Evolutionary conservation across 1,140 invertebrate species (phyloP).

Genomic region (Diploscapter pachys): DNA sequence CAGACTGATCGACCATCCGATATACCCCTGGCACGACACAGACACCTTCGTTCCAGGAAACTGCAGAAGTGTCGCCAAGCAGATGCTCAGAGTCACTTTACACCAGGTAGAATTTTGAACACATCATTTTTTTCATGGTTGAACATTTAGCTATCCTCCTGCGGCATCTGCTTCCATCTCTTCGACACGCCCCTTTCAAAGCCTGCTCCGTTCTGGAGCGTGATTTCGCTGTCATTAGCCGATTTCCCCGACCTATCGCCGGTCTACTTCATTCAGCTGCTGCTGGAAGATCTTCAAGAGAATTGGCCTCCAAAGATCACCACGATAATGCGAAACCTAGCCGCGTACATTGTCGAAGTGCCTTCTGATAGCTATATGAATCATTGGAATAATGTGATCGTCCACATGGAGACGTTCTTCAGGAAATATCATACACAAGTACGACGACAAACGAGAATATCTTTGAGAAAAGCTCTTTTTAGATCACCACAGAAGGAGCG

Average conservation of each 20-base stretch:
- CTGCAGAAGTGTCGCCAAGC: conserved; percentile 85
- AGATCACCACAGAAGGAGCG: conserved; percentile 61
- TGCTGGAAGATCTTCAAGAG: conserved; percentile 70
- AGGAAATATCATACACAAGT: conserved; percentile 62
- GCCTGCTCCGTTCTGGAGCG: conserved; percentile 75
- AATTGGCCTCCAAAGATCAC: conserved; percentile 45
- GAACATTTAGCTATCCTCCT: conserved; percentile 50
- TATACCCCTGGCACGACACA: conserved; percentile 74
- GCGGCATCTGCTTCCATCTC: conserved; percentile 87
- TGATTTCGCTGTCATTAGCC: conserved; percentile 82
- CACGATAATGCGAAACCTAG: conserved; percentile 78
- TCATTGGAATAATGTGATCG: conserved; percentile 74
- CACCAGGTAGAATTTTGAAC: conserved; percentile 87
- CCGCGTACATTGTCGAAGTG: conserved; percentile 85
- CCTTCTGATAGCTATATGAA: conserved; percentile 64
- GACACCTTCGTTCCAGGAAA: conserved; percentile 78
- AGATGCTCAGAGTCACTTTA: conserved; percentile 90
- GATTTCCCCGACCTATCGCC: conserved; percentile 96
- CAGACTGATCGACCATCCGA: conserved; percentile 61
- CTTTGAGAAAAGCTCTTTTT: conserved; percentile 61
- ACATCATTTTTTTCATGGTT: conserved; percentile 61
- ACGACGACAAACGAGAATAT: conserved; percentile 60
- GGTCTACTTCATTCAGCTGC: conserved; percentile 81
- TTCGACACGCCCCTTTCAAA: conserved; percentile 73
- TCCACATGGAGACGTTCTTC: conserved; percentile 80